A percentile compares a stretch with the other conserved stretches of the same genome.
Evolutionary conservation across 1,140 invertebrate species (phyloP).

Genomic region (Drosophila asahinai): DNA sequence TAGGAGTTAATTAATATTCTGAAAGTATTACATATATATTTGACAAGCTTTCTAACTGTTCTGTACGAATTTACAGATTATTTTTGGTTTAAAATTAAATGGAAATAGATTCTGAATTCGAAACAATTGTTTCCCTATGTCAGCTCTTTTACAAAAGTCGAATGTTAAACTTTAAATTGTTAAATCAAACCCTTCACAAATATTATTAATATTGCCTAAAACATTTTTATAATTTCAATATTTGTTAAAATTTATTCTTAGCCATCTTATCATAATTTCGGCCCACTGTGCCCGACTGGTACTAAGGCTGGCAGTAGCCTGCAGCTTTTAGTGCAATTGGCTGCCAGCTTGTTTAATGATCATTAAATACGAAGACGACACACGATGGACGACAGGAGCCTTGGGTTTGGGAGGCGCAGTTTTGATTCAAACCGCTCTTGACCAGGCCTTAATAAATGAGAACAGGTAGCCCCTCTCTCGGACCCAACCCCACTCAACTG

Average conservation of each 20-base stretch:
- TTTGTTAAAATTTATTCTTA: too few relatives aligned
- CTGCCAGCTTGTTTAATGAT: conserved; percentile 81
- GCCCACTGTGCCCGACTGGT: conserved; percentile 20
- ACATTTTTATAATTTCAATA: background rate
- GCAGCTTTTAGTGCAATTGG: conserved; percentile 81
- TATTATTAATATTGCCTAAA: too few relatives aligned
- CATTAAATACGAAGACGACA: conserved; percentile 81
- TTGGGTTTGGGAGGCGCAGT: conserved; percentile 42
- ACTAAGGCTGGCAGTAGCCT: conserved; percentile 39
- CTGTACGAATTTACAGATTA: background rate
- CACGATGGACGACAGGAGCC: conserved; percentile 49
- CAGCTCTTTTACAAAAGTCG: background rate
- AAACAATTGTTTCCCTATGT: background rate
- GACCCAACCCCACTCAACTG: conserved; percentile 16
- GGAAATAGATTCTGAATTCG: background rate
- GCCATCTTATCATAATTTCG: background rate
- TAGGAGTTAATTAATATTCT: too few relatives aligned
- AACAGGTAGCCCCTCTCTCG: conserved; percentile 61
- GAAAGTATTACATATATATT: too few relatives aligned
- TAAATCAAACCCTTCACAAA: too few relatives aligned
- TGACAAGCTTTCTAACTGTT: too few relatives aligned
- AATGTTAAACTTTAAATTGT: too few relatives aligned
- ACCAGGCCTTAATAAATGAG: conserved; percentile 82
- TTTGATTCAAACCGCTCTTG: conserved; percentile 82
- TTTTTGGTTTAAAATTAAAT: background rate